Evolutionary conservation across 2,113 vertebrate species (phyloP).

Genomic region (Jaculus jaculus): DNA sequence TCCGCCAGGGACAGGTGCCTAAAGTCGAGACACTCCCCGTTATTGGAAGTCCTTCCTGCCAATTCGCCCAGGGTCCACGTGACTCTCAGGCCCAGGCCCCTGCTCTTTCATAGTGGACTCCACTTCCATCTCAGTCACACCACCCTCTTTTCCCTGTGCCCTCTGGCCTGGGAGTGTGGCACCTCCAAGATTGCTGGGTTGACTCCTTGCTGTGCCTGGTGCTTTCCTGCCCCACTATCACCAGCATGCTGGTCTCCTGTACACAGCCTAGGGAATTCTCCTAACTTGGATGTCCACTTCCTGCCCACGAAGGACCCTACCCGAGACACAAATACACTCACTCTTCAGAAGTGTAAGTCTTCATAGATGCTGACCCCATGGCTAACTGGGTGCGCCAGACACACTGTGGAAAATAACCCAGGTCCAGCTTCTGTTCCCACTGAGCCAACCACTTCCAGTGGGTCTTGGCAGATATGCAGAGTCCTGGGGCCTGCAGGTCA

Average conservation of each 20-base stretch:
- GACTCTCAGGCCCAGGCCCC: not conserved
- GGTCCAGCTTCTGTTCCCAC: not conserved
- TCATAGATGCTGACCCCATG: not conserved
- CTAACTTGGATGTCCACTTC: not conserved
- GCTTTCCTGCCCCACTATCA: not conserved
- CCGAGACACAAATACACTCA: not conserved
- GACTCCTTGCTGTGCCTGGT: rapidly evolving
- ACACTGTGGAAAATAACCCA: rapidly evolving
- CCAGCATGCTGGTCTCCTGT: not conserved
- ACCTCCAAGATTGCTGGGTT: no score
- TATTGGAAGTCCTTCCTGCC: not conserved
- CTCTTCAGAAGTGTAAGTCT: not conserved
- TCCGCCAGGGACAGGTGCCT: not conserved
- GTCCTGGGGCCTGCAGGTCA: not conserved
- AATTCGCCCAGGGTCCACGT: not conserved
- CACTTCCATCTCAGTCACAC: not conserved
- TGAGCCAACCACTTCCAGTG: rapidly evolving
- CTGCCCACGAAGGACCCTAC: not conserved
- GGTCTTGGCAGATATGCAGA: rapidly evolving
- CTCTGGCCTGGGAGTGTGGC: no score
- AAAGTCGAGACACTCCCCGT: no score
- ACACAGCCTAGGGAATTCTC: not conserved
- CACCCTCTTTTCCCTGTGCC: not conserved
- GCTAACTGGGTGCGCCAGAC: not conserved
- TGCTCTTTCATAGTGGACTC: not conserved